Evolutionary conservation across 2,797 vertebrate genomes (phyloP).

Genomic region (Hypotaenidia philippensis): DNA sequence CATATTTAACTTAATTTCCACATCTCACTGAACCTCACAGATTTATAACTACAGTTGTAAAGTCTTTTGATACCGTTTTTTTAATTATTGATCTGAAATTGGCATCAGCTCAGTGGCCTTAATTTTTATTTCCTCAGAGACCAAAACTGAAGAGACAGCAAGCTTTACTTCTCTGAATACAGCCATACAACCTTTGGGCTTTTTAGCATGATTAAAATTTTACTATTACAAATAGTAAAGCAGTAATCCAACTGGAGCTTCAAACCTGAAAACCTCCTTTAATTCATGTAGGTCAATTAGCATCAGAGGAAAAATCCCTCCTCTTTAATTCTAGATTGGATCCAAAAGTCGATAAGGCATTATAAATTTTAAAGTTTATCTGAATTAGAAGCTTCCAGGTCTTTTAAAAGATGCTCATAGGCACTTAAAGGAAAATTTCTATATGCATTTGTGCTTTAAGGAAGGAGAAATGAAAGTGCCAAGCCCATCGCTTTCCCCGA

Average conservation of each 20-base stretch:
- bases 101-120: background rate
- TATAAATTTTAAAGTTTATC: background rate
- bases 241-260: background rate
- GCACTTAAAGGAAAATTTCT: background rate
- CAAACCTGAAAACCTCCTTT: background rate
- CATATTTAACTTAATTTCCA: accelerated
- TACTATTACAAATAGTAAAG: background rate
- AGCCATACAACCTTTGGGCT: background rate
- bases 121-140: background rate
- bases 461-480: background rate
- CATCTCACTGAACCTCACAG: background rate
- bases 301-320: background rate
- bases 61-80: background rate
- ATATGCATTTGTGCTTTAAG: background rate
- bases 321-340: background rate
- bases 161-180: background rate
- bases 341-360: background rate
- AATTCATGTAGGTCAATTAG: background rate
- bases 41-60: background rate
- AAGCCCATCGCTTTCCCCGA: background rate
- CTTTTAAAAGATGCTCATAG: background rate
- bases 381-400: background rate
- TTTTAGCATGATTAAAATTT: background rate
- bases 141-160: background rate
- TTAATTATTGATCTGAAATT: background rate